Evolutionary conservation across 2,113 vertebrate species (phyloP), one percentile per base, ranked within the genome.

Genomic region (Phoxinus phoxinus): DNA sequence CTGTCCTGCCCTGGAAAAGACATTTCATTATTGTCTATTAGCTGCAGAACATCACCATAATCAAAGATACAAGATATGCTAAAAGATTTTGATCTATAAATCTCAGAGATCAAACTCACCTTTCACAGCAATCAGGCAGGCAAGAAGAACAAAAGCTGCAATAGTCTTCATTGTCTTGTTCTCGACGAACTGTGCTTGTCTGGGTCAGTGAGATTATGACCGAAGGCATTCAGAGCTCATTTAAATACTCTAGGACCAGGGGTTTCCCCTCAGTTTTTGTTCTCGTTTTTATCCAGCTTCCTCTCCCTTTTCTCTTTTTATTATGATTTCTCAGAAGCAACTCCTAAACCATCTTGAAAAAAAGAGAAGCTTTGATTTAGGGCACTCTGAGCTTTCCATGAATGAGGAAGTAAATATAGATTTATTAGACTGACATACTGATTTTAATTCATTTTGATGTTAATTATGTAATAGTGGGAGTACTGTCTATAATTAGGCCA

Each of bases 161-260:
- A 25, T 13, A 25, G 81, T 72, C 81, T 37, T 83, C 81, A 83
- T 83, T 51, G 61, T 72, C 12, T 72, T 56, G 67, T 15, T 72
- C 11, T 37, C 0, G 27, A 6, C 25, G 61, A 25, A 25, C 32
- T 35, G 46, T n/a, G 25, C 6, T 35, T 25, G 77, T 69, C 41
- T 72, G 48, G 48, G 48, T 72, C 61, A 69, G 41, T 69, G 27
- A 72, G 48, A 25, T 41, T 58, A n/a, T 83, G 81, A 83, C 48
- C 3, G 63, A 56, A 37, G 30, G 46, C 8, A 8, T 10, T 4
- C 11, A 25, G 12, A 27, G 32, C 27, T 71, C 9, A 13, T 7
- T 83, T 83, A 83, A 72, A 83, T 83, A 83, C 81, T 41, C 46
- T 32, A 83, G 13, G 44, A 72, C 27, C 32, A 35, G 67, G 77